Base-by-base conservation (phyloP, 2,888 invertebrate genomes). In the Oscheius myriophilus region DNA sequence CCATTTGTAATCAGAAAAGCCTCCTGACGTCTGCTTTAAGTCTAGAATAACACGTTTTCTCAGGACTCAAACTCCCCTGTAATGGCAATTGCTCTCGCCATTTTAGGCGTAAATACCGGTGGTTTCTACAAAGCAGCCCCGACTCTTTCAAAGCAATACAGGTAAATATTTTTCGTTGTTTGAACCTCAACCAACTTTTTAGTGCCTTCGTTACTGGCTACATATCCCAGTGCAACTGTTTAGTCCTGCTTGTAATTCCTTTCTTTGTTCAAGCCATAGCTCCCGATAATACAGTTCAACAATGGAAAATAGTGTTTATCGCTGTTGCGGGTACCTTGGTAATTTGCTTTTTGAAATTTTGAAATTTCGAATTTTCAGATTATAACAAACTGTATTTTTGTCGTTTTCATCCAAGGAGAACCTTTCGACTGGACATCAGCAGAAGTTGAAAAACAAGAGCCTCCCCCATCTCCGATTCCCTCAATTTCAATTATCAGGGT, bases 71-170 rank as follows among this genome's bases (percentile, higher is more conserved):
- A 52, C 54, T 52, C 66, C 23, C 70, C 70, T 4, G 46, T 67
- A 16, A 58, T 70, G 55, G 62, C 65, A 43, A 54, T 59, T 6
- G 69, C 69, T 1, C 39, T 57, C 2, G 72, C 67, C 1, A 55
- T 70, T 43, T 21, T 72, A 1, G 72, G 72, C 9, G 41, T 69
- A 14, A 64, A 81, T 21, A 81, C 81, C 18, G 81, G 81, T 18
- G 81, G 81, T 2, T 73, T 73, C 55, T 81, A 81, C 69, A 82
- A 82, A 57, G 81, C 82, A n/a, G 82, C 74, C 1, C 82, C 81
- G 1, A 66, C 82, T n/a, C 66, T 82, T 23, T 70, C 75, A 18
- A 82, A 81, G 51, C 82, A 82, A 46, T 81, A 76, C 73, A 66
- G 72, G 57, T 41, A 9, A 9, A 46, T 21, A 21, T 7, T 7